phyloP scores from a whole-genome alignment of 2,888 invertebrate species.

The Melitaea athalia region DNA sequence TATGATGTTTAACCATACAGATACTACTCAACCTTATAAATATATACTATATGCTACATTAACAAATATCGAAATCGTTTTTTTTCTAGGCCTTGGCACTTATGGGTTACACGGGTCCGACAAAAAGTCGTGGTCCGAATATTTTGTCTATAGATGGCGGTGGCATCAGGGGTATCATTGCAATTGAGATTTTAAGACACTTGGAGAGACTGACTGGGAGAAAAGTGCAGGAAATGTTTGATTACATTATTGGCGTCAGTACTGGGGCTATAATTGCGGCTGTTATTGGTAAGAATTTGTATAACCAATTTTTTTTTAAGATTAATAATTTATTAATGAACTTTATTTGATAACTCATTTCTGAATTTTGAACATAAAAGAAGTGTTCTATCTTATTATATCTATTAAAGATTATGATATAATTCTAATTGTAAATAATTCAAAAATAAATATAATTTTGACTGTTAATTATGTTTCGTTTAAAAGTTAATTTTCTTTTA shows the following conservation, averaged over 20 bases:
- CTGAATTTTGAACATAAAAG: too few species aligned
- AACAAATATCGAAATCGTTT: not conserved
- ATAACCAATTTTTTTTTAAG: too few species aligned
- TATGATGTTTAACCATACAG: too few species aligned
- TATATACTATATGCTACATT: too few species aligned
- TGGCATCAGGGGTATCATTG: slow-evolving; percentile 93
- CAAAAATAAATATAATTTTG: too few species aligned
- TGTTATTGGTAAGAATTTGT: slow-evolving; percentile 82
- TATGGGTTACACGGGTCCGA: slow-evolving; percentile 86
- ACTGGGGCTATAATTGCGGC: slow-evolving; percentile 92
- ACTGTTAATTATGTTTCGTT: too few species aligned
- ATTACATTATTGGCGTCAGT: slow-evolving; percentile 92
- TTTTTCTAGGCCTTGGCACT: slow-evolving; percentile 82
- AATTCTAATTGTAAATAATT: too few species aligned
- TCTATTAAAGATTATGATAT: too few species aligned
- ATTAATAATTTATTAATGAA: too few species aligned
- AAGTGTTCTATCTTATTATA: too few species aligned
- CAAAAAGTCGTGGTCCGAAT: slow-evolving; percentile 88
- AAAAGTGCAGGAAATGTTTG: slow-evolving; percentile 90
- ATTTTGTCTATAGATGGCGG: slow-evolving; percentile 95
- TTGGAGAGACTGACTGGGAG: slow-evolving; percentile 88
- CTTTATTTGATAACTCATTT: too few species aligned
- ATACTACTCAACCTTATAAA: too few species aligned
- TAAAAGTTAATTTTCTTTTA: slow-evolving; percentile 21
- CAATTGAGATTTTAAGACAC: slow-evolving; percentile 90